Conservation (phyloP, 37 sponge, comb jelly and placozoan species). For the Eunapius fragilis region DNA sequence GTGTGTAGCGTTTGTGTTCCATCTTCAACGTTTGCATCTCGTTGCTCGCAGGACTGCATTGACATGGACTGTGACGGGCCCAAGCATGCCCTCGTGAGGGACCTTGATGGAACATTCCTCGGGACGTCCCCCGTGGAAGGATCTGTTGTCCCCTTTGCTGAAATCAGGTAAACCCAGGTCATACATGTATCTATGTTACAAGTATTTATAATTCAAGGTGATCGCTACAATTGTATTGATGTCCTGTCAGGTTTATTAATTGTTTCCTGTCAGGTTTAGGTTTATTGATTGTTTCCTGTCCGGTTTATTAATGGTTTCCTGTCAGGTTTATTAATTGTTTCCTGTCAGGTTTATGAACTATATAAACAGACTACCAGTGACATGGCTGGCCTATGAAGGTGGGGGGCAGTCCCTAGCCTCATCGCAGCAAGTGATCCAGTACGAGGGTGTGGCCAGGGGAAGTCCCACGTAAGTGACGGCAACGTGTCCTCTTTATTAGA, state of each 20-base stretch:
- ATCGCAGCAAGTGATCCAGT: conserved; percentile 29
- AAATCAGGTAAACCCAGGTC: conserved; percentile 49
- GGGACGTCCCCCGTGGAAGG: conserved; percentile 44
- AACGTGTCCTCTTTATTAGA: not conserved
- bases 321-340: too few relatives aligned
- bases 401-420: not conserved
- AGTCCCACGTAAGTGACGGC: conserved; percentile 9
- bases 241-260: too few relatives aligned
- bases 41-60: conserved; percentile 77
- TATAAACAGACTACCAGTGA: conserved; percentile 38
- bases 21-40: conserved; percentile 1
- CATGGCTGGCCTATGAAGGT: conserved; percentile 44
- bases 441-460: conserved; percentile 59
- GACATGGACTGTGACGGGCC: conserved; percentile 99
- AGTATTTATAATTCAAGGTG: too few relatives aligned
- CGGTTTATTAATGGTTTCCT: too few relatives aligned
- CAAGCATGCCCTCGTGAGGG: conserved; percentile 87
- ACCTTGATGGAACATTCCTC: conserved; percentile 83
- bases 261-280: not conserved
- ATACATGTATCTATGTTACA: too few relatives aligned
- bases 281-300: too few relatives aligned
- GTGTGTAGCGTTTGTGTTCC: not conserved
- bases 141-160: conserved; percentile 78
- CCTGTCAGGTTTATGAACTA: conserved; percentile 37
- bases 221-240: too few relatives aligned